Evolutionary conservation across 2,888 invertebrate genomes (phyloP).

Genomic region (Leptothorax acervorum): DNA sequence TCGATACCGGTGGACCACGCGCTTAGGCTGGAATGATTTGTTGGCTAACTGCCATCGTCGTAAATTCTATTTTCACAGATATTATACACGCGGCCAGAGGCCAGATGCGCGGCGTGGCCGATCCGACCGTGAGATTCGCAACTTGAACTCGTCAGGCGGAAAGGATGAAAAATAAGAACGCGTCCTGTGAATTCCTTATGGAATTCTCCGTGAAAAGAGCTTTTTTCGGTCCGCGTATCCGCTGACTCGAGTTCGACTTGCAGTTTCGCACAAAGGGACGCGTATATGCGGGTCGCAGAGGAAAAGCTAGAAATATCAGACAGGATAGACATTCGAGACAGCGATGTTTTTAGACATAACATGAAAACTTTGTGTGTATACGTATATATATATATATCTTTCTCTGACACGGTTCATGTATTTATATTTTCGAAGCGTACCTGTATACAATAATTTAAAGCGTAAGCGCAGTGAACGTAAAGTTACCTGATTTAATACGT

Average conservation of each 20-base stretch:
- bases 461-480: background rate
- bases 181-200: constrained; percentile 9
- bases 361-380: background rate
- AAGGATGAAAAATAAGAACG: background rate
- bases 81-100: constrained; percentile 11
- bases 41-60: constrained; percentile 57
- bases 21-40: constrained; percentile 43
- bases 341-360: background rate
- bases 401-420: background rate
- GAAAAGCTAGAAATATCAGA: constrained; percentile 10
- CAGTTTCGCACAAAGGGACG: background rate
- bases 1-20: constrained; percentile 40
- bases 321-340: background rate
- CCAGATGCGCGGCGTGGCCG: constrained; percentile 19
- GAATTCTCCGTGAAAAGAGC: background rate
- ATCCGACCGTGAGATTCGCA: constrained; percentile 37
- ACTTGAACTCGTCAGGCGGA: background rate
- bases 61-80: constrained; percentile 71
- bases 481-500: background rate
- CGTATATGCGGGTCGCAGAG: background rate
- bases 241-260: background rate
- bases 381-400: no score
- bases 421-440: background rate
- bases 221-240: background rate
- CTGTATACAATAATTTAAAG: background rate